These are phyloP conservation scores for Hyalella azteca DNA, from an alignment of 2,888 invertebrate genomes.

Conservation along the genomic window DNA sequence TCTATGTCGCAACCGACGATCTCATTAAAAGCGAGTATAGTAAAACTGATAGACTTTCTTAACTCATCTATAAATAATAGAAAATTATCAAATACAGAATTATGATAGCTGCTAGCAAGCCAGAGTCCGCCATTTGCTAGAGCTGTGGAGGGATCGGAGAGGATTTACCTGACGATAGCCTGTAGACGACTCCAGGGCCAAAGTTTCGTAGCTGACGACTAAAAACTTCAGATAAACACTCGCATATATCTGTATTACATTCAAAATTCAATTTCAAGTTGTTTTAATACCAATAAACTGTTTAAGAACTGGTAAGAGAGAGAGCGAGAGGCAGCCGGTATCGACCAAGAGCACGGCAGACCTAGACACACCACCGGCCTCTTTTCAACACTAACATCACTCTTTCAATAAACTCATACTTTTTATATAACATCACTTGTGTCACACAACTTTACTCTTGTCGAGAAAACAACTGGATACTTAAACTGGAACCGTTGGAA, in stretches of 20 bases:
- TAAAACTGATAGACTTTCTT: no score
- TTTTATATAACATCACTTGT: slow-evolving; percentile 19
- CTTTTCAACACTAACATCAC: slow-evolving; percentile 26
- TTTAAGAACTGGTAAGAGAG: slow-evolving; percentile 43
- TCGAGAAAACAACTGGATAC: not conserved
- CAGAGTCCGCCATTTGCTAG: slow-evolving; percentile 34
- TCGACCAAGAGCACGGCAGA: slow-evolving; percentile 51
- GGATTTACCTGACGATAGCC: slow-evolving; percentile 33
- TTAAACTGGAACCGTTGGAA: not conserved
- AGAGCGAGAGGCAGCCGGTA: slow-evolving; percentile 53
- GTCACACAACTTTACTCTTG: slow-evolving; percentile 17
- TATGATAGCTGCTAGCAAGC: slow-evolving; percentile 4
- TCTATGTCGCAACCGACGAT: no score
- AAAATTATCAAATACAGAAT: no score
- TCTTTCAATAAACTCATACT: slow-evolving; percentile 16
- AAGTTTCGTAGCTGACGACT: slow-evolving; percentile 6
- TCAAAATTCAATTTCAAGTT: not conserved
- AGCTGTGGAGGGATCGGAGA: slow-evolving; percentile 18
- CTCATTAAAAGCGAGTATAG: no score
- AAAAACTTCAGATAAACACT: not conserved
- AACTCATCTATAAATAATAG: no score
- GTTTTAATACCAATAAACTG: slow-evolving; percentile 29
- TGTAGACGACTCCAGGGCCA: slow-evolving; percentile 40
- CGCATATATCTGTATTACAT: not conserved
- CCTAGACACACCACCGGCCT: slow-evolving; percentile 46